phyloP scores from a whole-genome alignment of 64 coral and sea anemone species.

The Montipora capricornis region DNA sequence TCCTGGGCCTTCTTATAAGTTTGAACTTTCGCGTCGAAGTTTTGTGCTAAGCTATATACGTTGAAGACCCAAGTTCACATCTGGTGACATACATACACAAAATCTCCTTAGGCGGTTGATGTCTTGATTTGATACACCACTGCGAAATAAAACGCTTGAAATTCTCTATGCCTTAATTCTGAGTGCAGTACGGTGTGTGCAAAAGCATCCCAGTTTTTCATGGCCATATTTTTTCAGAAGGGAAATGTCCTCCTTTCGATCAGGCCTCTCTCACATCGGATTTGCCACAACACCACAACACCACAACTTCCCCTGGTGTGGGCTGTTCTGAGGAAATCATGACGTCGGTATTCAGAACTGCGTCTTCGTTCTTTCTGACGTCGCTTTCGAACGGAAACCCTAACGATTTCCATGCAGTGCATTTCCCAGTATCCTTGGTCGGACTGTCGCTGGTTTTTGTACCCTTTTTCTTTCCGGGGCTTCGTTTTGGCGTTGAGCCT shows the following conservation, averaged over 20 bases:
- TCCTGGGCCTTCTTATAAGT: too few relatives aligned
- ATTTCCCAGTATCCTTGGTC: background rate
- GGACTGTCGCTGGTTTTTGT: conserved; percentile 16
- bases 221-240: too few relatives aligned
- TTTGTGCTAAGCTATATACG: too few relatives aligned
- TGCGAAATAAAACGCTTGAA: background rate
- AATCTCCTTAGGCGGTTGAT: background rate
- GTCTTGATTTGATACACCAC: background rate
- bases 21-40: too few relatives aligned
- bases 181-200: too few relatives aligned
- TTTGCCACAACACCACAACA: too few relatives aligned
- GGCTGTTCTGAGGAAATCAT: too few relatives aligned
- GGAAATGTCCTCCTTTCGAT: too few relatives aligned
- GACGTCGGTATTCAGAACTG: background rate
- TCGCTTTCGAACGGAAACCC: background rate
- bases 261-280: too few relatives aligned
- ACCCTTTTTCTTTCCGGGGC: conserved; percentile 41
- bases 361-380: background rate
- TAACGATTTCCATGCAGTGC: background rate
- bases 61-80: background rate
- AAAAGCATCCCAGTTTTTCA: too few relatives aligned
- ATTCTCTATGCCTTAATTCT: background rate
- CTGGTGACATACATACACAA: background rate
- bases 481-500: conserved; percentile 59
- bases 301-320: too few relatives aligned